These are phyloP conservation scores for Hoplodrina blanda DNA, from an alignment of 2,888 invertebrate species.

Conservation along the genomic window DNA sequence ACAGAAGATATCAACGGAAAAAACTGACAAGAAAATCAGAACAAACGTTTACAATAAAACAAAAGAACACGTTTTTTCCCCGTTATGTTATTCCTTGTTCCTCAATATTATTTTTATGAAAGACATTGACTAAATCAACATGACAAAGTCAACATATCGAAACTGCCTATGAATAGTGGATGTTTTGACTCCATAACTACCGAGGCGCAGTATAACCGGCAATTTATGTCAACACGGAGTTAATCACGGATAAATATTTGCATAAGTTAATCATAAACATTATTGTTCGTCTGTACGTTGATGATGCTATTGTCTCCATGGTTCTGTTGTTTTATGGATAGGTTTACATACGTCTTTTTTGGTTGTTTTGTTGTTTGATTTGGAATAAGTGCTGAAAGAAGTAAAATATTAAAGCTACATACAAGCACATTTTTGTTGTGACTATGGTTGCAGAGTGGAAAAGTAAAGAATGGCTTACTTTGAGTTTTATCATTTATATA, in stretches of 20 bases:
- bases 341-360: constrained; percentile 10
- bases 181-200: constrained; percentile 64
- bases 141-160: constrained; percentile 39
- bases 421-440: too few species aligned
- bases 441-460: too few species aligned
- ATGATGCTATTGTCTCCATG: constrained; percentile 67
- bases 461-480: too few species aligned
- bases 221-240: constrained; percentile 74
- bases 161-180: constrained; percentile 52
- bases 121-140: constrained; percentile 44
- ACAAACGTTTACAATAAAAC: constrained; percentile 28
- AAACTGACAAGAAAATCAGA: neutral
- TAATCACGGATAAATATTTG: constrained; percentile 81
- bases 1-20: neutral
- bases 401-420: too few species aligned
- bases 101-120: constrained; percentile 45
- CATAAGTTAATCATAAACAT: constrained; percentile 79
- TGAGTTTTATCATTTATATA: too few species aligned
- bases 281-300: constrained; percentile 66
- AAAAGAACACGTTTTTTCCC: constrained; percentile 15
- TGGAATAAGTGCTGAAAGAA: too few species aligned
- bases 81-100: constrained; percentile 5
- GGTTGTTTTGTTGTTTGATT: neutral
- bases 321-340: constrained; percentile 33
- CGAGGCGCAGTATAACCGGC: constrained; percentile 65